Percentiles rank a stretch among this genome's conserved stretches.
phyloP scores from a whole-genome alignment of 2,888 invertebrate species.

The Desoria tigrina region DNA sequence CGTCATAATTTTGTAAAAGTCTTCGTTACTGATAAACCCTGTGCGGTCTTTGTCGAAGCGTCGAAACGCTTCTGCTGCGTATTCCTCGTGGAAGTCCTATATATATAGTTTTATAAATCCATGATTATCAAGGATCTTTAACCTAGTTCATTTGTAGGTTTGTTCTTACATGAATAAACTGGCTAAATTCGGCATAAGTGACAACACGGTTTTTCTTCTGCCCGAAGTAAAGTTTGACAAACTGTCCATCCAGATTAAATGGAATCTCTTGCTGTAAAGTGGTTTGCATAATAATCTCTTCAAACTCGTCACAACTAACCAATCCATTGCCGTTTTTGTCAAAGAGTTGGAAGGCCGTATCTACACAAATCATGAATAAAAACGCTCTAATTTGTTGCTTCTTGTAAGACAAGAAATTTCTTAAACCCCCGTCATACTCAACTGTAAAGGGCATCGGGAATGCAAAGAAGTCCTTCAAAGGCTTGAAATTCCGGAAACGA shows the following conservation, averaged over 20 bases:
- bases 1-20: slow-evolving; percentile 60
- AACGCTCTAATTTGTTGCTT: neutral
- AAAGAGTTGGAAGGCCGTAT: slow-evolving; percentile 64
- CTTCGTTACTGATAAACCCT: slow-evolving; percentile 62
- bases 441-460: slow-evolving; percentile 63
- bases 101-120: slow-evolving; percentile 36
- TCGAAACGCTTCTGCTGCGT: slow-evolving; percentile 62
- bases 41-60: slow-evolving; percentile 59
- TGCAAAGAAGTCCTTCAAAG: slow-evolving; percentile 63
- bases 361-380: slow-evolving; percentile 1
- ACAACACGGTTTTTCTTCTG: slow-evolving; percentile 61
- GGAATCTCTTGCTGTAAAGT: slow-evolving; percentile 62
- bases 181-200: slow-evolving; percentile 63
- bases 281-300: slow-evolving; percentile 61
- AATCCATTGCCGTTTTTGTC: slow-evolving; percentile 63
- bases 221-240: slow-evolving; percentile 64
- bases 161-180: slow-evolving; percentile 62
- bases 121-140: too few relatives aligned
- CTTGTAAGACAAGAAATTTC: too few relatives aligned
- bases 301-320: slow-evolving; percentile 62
- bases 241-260: slow-evolving; percentile 63
- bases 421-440: neutral
- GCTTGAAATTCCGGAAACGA: slow-evolving; percentile 63
- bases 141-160: too few relatives aligned
- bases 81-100: slow-evolving; percentile 65